Base-by-base conservation (phyloP, 2,888 invertebrate species). In the Rhogogaster chlorosoma region DNA sequence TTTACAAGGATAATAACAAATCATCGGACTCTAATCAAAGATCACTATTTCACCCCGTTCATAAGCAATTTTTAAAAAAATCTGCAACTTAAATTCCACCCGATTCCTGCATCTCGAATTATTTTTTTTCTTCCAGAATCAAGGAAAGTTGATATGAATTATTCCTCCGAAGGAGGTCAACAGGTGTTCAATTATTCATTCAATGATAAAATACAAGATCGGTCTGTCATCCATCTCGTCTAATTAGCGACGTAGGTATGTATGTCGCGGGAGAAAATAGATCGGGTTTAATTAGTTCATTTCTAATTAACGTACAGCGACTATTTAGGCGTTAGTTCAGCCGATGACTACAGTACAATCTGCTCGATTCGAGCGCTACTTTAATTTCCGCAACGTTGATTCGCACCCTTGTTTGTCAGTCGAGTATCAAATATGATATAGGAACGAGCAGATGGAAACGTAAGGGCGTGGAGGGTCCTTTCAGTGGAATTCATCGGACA, bases 211-310 rank as follows among this genome's bases (percentile, higher is more conserved):
- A 29, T 1, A 73, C 45, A 4, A 15, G 2, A 77, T 49, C 18
- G 49, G 49, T 15, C 49, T 4, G 26, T 12, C 22, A 49, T 75
- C n/a, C 53, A 53, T 29, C 12, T 6, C 15, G 26, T 10, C 6
- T 10, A 2, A 49, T 45, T 26, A 15, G 36, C 7, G 45, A 26
- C 9, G 2, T 5, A 10, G 7, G 22, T 36, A 38, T 45, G 15
- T 45, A 12, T 6, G 15, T 45, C 42, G 42, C 12, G 42, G 12
- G 0, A 32, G 7, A 3, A 32, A 49, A 45, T 26, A 53, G 18
- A 49, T n/a, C 87, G 89, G 87, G 89, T 91, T 90, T 26, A 42
- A n/a, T 77, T 26, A 77, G 53, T 53, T 77, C 0, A 22, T 6
- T 53, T 7, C n/a, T 26, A 84, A 84, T 84, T 18, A 15, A 64